Evolutionary conservation across 2,113 vertebrate genomes (phyloP).

Genomic region (Oreochromis niloticus): DNA sequence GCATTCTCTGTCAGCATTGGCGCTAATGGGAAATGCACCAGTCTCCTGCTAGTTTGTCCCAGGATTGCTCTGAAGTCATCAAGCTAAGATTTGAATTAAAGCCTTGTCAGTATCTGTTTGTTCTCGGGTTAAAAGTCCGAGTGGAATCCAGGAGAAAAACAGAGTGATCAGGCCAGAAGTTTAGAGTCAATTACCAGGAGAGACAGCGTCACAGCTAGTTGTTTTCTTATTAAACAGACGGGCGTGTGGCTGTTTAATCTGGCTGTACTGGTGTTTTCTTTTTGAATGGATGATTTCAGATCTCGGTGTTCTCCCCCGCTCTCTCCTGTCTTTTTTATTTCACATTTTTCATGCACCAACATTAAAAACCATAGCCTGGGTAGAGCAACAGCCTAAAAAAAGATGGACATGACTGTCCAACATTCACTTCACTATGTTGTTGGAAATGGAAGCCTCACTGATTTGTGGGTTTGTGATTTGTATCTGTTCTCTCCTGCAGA

Average conservation of each 20-base stretch:
- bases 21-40: background rate
- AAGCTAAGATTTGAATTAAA: background rate
- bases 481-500: background rate
- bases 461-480: background rate
- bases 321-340: background rate
- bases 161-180: background rate
- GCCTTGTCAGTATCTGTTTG: background rate
- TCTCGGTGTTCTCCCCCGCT: background rate
- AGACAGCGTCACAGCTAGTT: background rate
- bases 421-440: background rate
- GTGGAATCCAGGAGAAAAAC: background rate
- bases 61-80: background rate
- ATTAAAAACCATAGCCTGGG: background rate
- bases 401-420: background rate
- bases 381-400: background rate
- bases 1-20: background rate
- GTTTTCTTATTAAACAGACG: slow-evolving; percentile 44
- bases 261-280: background rate
- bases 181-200: background rate
- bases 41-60: background rate
- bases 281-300: background rate
- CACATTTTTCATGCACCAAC: slow-evolving; percentile 3
- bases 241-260: background rate
- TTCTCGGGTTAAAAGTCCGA: background rate
- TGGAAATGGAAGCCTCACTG: background rate